Evolutionary conservation across 2,113 vertebrate species (phyloP), one percentile per base, ranked within the genome.

Genomic region (Brachypodius melanocephalos): DNA sequence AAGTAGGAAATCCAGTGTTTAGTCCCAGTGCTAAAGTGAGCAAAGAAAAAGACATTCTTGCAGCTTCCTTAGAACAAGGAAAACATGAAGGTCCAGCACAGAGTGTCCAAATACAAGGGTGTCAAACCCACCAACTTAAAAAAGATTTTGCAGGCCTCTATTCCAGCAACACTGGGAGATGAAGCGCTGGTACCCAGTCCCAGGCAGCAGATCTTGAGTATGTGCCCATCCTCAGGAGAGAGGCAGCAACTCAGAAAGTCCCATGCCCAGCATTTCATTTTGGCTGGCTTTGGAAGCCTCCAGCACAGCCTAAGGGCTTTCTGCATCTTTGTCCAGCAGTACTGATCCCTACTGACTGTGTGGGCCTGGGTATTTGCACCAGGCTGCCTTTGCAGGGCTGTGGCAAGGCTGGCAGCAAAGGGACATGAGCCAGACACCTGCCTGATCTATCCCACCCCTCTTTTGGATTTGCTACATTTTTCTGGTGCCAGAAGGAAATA

Each of bases 271-370:
- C 29, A 48, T 83, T 82, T 69, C 3, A 5, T 71, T 92, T 62
- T 43, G 61, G 1, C 25, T 68, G 71, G 31, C 58, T 68, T 42
- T 54, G 58, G 19, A 40, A 68, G n/a, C 31, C 52, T 87, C 48
- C 66, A 78, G n/a, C 46, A n/a, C 7, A 87, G 71, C 19, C 25
- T 8, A 3, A 14, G 40, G n/a, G n/a, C 61, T 38, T 87, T 59
- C 77, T 73, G 21, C 52, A 31, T 20, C 62, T 67, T 46, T 36
- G 38, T 54, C 57, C 62, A 42, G 24, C 31, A 26, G 45, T 29
- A 54, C 42, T 32, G 42, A 32, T 20, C 31, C 28, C 40, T 48
- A 0, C 25, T 54, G 54, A 18, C 17, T 0, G 0, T 9, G 9
- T 36, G 51, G 26, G 34, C 40, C 65, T 85, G 61, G 42, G 17